phyloP scores from a whole-genome alignment of 2,888 invertebrate genomes.

The Galeruca laticollis region DNA sequence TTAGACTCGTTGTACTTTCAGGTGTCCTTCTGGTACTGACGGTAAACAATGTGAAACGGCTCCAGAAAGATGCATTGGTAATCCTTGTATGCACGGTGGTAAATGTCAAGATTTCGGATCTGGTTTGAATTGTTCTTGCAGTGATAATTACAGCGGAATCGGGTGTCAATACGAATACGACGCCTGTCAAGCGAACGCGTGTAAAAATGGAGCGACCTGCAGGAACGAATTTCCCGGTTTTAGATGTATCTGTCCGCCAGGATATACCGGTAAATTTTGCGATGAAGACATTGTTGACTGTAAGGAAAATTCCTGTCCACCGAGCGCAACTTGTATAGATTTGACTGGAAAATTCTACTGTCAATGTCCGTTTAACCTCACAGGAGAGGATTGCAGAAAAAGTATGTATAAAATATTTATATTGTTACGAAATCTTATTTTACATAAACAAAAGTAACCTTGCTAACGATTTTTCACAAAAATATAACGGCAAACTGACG shows the following conservation, averaged over 20 bases:
- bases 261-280: slow-evolving; percentile 83
- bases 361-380: slow-evolving; percentile 96
- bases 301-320: slow-evolving; percentile 93
- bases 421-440: not conserved
- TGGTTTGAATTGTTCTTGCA: slow-evolving; percentile 93
- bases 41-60: slow-evolving; percentile 98
- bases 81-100: slow-evolving; percentile 96
- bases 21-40: slow-evolving; percentile 94
- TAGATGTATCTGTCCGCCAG: slow-evolving; percentile 87
- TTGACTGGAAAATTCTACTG: slow-evolving; percentile 92
- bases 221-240: slow-evolving; percentile 88
- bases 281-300: slow-evolving; percentile 93
- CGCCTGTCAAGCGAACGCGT: slow-evolving; percentile 90
- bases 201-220: slow-evolving; percentile 94
- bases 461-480: too few relatives aligned
- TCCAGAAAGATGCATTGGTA: slow-evolving; percentile 93
- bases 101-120: slow-evolving; percentile 96
- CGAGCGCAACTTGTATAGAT: slow-evolving; percentile 93
- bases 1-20: slow-evolving; percentile 60
- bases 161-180: slow-evolving; percentile 96
- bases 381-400: slow-evolving; percentile 96
- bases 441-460: too few relatives aligned
- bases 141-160: slow-evolving; percentile 77
- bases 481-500: too few relatives aligned
- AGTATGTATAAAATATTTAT: slow-evolving; percentile 70